These are phyloP conservation scores for Microcaecilia unicolor DNA, from an alignment of 2,797 vertebrate genomes.

Conservation along the genomic window DNA sequence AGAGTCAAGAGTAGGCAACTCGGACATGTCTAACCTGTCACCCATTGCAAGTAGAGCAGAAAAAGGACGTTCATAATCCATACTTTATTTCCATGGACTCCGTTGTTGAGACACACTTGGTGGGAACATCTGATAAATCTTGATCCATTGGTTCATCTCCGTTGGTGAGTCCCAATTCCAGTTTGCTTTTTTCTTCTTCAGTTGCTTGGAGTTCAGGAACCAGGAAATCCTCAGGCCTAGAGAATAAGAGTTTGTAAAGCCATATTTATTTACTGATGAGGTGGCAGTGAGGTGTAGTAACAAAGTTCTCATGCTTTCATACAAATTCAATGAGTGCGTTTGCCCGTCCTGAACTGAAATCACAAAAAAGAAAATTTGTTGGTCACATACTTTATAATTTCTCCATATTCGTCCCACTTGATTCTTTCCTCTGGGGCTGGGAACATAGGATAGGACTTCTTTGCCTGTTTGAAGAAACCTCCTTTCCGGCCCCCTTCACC, in stretches of 20 bases:
- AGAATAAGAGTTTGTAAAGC: too few relatives aligned
- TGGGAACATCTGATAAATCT: constrained; percentile 92
- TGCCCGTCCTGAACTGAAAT: too few relatives aligned
- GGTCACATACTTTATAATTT: constrained; percentile 85
- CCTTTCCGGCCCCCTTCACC: constrained; percentile 89
- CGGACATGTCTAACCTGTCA: constrained; percentile 4
- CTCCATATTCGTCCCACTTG: constrained; percentile 97
- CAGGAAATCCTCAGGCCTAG: constrained; percentile 91
- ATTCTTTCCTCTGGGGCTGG: constrained; percentile 93
- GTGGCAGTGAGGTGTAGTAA: too few relatives aligned
- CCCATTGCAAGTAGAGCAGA: neutral
- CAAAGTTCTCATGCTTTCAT: too few relatives aligned
- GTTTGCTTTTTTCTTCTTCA: constrained; percentile 94
- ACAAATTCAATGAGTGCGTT: too few relatives aligned
- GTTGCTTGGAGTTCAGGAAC: constrained; percentile 95
- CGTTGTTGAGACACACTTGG: constrained; percentile 82
- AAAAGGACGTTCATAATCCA: too few relatives aligned
- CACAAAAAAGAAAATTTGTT: too few relatives aligned
- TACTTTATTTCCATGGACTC: constrained; percentile 94
- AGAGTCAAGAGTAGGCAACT: too few relatives aligned
- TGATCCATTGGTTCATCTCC: constrained; percentile 96
- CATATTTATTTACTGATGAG: too few relatives aligned
- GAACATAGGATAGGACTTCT: constrained; percentile 97
- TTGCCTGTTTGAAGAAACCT: constrained; percentile 97
- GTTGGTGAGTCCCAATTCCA: constrained; percentile 87